Percentiles rank a stretch among this genome's conserved stretches.
Conservation (phyloP, 2,113 vertebrate genomes). For the Prionailurus viverrinus region DNA sequence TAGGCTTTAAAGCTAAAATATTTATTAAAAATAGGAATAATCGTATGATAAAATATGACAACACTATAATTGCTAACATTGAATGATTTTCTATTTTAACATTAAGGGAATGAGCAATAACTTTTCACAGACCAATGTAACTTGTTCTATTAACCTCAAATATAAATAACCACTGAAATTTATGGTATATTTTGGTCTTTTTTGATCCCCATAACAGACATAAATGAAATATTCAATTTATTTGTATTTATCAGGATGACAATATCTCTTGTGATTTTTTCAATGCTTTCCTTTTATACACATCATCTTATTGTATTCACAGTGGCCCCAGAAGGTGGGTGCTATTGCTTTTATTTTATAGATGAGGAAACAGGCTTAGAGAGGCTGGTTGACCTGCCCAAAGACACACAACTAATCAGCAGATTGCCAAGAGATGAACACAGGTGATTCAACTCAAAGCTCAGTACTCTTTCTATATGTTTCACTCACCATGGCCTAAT, state of each 20-base stretch:
- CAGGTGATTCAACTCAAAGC: not conserved
- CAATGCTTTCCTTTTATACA: not conserved
- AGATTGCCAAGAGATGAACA: not conserved
- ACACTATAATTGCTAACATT: not conserved
- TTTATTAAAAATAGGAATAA: slow-evolving; percentile 66
- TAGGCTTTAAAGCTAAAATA: slow-evolving; percentile 29
- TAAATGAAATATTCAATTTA: not conserved
- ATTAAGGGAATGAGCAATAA: slow-evolving; percentile 34
- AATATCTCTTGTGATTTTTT: not conserved
- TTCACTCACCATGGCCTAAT: not conserved
- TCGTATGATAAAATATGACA: not conserved
- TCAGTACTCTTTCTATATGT: not conserved
- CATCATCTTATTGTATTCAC: not conserved
- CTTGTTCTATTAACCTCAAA: not conserved
- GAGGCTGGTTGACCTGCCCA: not conserved
- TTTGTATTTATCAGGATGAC: not conserved
- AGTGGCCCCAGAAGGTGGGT: not conserved
- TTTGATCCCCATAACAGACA: not conserved
- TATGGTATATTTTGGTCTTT: not conserved
- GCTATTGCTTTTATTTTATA: not conserved
- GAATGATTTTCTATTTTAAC: slow-evolving; percentile 38
- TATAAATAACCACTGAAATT: not conserved
- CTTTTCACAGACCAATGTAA: not conserved
- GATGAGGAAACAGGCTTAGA: not conserved
- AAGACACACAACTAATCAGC: not conserved